These are phyloP conservation scores for Cardiocondyla obscurior DNA, from an alignment of 1,140 invertebrate species.

Conservation along the genomic window DNA sequence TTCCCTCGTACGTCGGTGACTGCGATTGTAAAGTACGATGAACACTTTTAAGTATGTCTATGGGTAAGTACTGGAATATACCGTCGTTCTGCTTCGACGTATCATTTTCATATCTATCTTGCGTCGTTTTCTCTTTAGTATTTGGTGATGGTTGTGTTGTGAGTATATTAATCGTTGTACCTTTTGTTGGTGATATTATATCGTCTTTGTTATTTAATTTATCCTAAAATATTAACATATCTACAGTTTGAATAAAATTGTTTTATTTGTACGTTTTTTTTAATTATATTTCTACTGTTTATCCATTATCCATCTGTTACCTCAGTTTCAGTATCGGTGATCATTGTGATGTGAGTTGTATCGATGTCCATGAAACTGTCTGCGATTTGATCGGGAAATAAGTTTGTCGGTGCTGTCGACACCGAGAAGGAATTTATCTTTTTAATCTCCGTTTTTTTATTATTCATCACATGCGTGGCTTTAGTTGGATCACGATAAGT, in stretches of 20 bases:
- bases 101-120: slow-evolving; percentile 1
- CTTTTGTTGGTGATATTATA: not conserved
- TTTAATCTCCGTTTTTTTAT: not conserved
- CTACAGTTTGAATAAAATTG: not conserved
- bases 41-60: slow-evolving; percentile 78
- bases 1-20: slow-evolving; percentile 72
- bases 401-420: not conserved
- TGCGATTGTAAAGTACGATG: slow-evolving; percentile 78
- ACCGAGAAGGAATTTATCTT: not conserved
- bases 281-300: not conserved
- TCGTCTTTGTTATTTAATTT: slow-evolving; percentile 10
- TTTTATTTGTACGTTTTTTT: not conserved
- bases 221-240: slow-evolving; percentile 30
- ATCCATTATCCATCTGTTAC: not conserved
- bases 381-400: not conserved
- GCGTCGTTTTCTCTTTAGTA: not conserved
- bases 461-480: not conserved
- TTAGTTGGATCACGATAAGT: not conserved
- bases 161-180: not conserved
- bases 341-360: not conserved
- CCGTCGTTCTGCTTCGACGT: not conserved
- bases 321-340: not conserved
- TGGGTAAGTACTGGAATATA: slow-evolving; percentile 75
- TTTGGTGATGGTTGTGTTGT: not conserved
- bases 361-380: not conserved